These are phyloP conservation scores for Lepetodrilus schrolli DNA, from an alignment of 2,888 invertebrate species.

Conservation along the genomic window DNA sequence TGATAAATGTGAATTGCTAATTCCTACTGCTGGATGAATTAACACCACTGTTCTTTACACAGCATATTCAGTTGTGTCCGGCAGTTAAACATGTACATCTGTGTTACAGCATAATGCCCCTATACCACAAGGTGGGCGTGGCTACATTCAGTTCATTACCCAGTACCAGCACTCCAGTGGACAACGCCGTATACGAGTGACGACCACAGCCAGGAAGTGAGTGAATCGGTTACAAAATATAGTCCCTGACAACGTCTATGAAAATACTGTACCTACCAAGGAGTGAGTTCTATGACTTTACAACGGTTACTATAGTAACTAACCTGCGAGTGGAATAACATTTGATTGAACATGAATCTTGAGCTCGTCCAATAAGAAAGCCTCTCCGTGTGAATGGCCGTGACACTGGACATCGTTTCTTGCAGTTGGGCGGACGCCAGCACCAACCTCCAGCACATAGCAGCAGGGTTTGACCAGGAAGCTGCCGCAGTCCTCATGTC, in stretches of 20 bases:
- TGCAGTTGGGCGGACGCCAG: constrained; percentile 95
- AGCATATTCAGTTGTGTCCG: no score
- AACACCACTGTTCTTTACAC: no score
- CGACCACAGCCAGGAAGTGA: constrained; percentile 96
- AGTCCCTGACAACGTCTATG: no score
- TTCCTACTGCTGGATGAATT: not conserved
- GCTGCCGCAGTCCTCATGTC: constrained; percentile 98
- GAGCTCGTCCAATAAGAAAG: no score
- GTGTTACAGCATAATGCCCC: constrained; percentile 89
- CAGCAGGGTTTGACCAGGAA: constrained; percentile 98
- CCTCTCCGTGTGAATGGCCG: not conserved
- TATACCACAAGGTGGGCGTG: constrained; percentile 95
- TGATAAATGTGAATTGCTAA: not conserved
- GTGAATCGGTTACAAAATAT: no score
- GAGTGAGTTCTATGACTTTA: no score
- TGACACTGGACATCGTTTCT: not conserved
- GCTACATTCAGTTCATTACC: constrained; percentile 97
- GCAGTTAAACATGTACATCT: no score
- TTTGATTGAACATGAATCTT: no score
- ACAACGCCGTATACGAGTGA: constrained; percentile 93
- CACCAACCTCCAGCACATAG: constrained; percentile 88
- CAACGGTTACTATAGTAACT: no score
- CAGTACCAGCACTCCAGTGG: constrained; percentile 99
- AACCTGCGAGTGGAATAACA: no score
- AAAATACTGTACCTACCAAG: no score